Base-by-base conservation (phyloP, 2,888 invertebrate species). In the Anthophora plumipes region DNA sequence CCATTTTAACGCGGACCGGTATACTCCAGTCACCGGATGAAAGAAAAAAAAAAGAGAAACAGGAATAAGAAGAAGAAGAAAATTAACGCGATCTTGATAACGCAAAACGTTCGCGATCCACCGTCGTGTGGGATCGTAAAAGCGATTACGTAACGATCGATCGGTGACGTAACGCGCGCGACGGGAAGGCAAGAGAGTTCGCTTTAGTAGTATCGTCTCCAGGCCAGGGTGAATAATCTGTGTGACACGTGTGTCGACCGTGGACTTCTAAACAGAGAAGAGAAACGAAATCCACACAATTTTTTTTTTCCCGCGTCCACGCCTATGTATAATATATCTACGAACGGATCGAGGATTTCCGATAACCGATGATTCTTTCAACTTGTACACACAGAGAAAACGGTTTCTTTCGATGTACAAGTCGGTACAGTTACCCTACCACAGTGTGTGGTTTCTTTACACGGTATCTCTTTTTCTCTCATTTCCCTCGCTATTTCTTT, bases 321-420 rank as follows among this genome's bases (percentile, higher is more conserved):
- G 71, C 31, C 63, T 50, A 74, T 57, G 17, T 12, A 11, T 54
- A 54, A 52, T 60, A 57, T 61, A 55, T 77, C 69, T 54, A 63
- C 75, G 55, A 25, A n/a, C n/a, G n/a, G n/a, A 39, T 63, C 72
- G 66, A 71, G 61, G 50, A 78, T 81, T 69, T 50, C 71, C 82
- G 85, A 87, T 89, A 89, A 85, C 77, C 80, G 70, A 69, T 78
- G 85, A 90, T 89, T 87, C 85, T 31, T 31, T 31, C 89, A 86
- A 20, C 41, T 84, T 85, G 88, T 88, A 89, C 87, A 89, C 22
- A 9, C 75, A 50, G 20, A 20, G 17, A 31, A 50, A 31, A 31
- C 31, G 31, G 31, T 31, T 31, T 4, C 4, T 31, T 3, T 1
- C 2, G 4, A 31, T 31, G 31, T n/a, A n/a, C n/a, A n/a, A n/a